Conservation (phyloP, 2,113 vertebrate species). For the Sclerurus mexicanus region DNA sequence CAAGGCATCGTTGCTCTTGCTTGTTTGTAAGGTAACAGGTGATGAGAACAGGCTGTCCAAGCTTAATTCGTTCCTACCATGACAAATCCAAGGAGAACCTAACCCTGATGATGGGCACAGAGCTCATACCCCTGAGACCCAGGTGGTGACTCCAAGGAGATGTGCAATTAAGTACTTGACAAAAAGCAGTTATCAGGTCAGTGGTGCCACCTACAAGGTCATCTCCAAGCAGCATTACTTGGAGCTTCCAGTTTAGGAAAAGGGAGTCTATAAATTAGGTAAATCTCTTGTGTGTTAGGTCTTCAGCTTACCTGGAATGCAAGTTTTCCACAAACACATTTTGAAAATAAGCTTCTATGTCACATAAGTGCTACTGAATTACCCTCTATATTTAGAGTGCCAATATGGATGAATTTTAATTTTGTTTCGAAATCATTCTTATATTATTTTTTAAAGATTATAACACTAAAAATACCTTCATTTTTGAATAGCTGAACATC, state of each 20-base stretch:
- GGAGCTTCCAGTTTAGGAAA: not conserved
- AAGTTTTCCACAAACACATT: not conserved
- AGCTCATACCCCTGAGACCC: not conserved
- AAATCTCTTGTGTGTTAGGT: not conserved
- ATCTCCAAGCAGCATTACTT: not conserved
- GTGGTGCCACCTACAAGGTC: not conserved
- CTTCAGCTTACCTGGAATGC: not conserved
- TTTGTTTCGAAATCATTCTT: not conserved
- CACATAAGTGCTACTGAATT: not conserved
- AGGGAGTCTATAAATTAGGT: not conserved
- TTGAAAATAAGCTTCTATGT: not conserved
- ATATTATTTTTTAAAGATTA: not conserved
- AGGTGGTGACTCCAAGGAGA: no score
- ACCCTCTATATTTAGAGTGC: not conserved
- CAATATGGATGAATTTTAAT: not conserved
- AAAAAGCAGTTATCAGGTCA: not conserved
- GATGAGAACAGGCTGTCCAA: not conserved
- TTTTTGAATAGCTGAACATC: not conserved
- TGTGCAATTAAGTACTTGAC: not conserved
- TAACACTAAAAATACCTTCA: not conserved
- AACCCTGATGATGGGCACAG: not conserved
- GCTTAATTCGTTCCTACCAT: not conserved
- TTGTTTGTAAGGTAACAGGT: not conserved
- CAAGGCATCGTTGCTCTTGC: not conserved
- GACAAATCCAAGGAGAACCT: not conserved